phyloP scores from a whole-genome alignment of 2,797 vertebrate species.

The Liparis tanakae region DNA sequence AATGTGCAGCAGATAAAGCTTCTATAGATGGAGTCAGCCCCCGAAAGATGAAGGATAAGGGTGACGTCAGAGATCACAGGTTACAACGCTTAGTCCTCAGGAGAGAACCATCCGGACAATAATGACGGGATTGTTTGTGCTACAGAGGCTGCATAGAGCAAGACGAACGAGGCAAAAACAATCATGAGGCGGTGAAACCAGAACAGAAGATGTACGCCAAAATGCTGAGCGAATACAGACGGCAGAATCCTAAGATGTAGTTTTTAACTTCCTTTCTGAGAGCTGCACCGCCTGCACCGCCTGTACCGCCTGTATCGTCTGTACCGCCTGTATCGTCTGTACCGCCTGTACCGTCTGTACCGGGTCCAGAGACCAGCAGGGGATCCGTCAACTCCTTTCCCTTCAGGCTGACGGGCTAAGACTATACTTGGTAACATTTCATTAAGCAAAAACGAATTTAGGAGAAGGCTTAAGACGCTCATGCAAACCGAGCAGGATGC shows the following conservation, averaged over 20 bases:
- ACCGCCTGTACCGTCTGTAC: too few relatives aligned
- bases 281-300: conserved; percentile 10
- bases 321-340: too few relatives aligned
- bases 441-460: background rate
- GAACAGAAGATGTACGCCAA: background rate
- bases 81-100: conserved; percentile 40
- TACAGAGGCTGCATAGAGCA: conserved; percentile 3
- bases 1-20: conserved; percentile 47
- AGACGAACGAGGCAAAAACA: background rate
- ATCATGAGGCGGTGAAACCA: conserved; percentile 4
- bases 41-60: conserved; percentile 36
- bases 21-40: conserved; percentile 37
- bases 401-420: conserved; percentile 17
- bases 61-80: conserved; percentile 71
- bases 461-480: background rate
- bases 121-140: conserved; percentile 39
- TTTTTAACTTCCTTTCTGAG: conserved; percentile 8
- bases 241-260: background rate
- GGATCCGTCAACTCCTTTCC: conserved; percentile 22
- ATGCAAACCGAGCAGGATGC: background rate
- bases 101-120: conserved; percentile 36
- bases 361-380: conserved; percentile 11
- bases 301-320: too few relatives aligned
- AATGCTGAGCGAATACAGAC: background rate
- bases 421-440: background rate